Percentiles rank a stretch among this genome's conserved stretches.
Evolutionary conservation across 2,113 vertebrate species (phyloP).

Genomic region (Atherinomorus stipes): DNA sequence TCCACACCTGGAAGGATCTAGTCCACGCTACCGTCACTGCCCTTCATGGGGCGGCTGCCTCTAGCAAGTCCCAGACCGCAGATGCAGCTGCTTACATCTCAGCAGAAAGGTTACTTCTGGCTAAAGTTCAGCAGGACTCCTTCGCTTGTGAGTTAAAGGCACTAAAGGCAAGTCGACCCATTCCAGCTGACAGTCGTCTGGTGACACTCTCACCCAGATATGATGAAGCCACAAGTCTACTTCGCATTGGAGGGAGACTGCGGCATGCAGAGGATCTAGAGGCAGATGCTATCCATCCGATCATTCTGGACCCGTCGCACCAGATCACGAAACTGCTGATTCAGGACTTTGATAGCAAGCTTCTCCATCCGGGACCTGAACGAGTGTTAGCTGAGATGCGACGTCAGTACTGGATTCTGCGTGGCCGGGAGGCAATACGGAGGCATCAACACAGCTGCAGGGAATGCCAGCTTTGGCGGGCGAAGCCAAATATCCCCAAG

Average conservation of each 20-base stretch:
- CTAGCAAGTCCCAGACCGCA: neutral
- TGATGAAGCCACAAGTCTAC: too few relatives aligned
- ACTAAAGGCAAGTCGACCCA: neutral
- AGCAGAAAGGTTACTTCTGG: neutral
- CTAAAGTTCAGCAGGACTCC: neutral
- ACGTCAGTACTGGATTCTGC: neutral
- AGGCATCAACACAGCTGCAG: neutral
- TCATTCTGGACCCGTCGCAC: too few relatives aligned
- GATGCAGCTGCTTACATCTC: neutral
- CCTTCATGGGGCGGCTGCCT: neutral
- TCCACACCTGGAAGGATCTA: conserved; percentile 3
- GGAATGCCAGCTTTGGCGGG: too few relatives aligned
- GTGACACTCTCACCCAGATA: too few relatives aligned
- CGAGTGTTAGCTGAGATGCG: neutral
- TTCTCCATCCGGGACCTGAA: conserved; percentile 1
- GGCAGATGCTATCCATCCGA: neutral
- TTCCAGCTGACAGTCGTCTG: neutral
- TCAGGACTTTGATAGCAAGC: neutral
- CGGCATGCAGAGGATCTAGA: too few relatives aligned
- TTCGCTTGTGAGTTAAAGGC: neutral
- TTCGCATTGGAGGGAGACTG: neutral
- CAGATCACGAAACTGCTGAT: neutral
- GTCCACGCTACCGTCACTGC: neutral
- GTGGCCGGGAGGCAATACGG: neutral
- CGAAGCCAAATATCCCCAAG: too few relatives aligned